These are phyloP conservation scores for Ambastaia sidthimunki DNA, from an alignment of 2,797 vertebrate species.

Conservation along the genomic window DNA sequence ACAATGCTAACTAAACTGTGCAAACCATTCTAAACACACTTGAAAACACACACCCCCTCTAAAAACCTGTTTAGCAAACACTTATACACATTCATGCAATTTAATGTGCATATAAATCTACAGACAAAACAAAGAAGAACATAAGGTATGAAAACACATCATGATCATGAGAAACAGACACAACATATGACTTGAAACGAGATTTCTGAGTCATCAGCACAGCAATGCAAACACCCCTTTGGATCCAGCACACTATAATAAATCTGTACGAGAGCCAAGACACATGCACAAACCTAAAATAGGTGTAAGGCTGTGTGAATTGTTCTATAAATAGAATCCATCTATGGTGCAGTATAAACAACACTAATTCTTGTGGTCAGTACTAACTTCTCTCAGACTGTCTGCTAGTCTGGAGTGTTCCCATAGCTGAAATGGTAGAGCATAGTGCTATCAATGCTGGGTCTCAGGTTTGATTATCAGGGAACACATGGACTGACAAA, in stretches of 20 bases:
- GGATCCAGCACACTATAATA: conserved; percentile 4
- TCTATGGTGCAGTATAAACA: conserved; percentile 29
- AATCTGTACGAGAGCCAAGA: neutral
- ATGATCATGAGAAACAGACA: neutral
- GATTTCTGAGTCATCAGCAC: conserved; percentile 32
- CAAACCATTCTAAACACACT: neutral
- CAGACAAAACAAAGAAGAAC: neutral
- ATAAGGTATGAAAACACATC: neutral
- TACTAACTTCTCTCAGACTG: conserved; percentile 21
- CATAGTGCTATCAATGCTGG: neutral
- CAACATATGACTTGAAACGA: conserved; percentile 4
- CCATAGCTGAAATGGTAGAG: neutral
- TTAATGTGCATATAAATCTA: neutral
- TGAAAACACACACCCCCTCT: neutral
- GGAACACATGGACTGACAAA: neutral
- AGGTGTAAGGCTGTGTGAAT: conserved; percentile 40
- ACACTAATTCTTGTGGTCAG: conserved; percentile 29
- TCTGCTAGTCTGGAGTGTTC: neutral
- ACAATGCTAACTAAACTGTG: neutral
- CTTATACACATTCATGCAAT: neutral
- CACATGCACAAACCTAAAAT: conserved; percentile 42
- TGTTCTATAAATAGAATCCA: conserved; percentile 46
- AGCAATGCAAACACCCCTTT: conserved; percentile 1
- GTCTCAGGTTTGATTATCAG: neutral
- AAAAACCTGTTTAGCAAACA: neutral